These are phyloP conservation scores for Sarcophaga variegata DNA, from an alignment of 2,888 invertebrate genomes.

Conservation along the genomic window DNA sequence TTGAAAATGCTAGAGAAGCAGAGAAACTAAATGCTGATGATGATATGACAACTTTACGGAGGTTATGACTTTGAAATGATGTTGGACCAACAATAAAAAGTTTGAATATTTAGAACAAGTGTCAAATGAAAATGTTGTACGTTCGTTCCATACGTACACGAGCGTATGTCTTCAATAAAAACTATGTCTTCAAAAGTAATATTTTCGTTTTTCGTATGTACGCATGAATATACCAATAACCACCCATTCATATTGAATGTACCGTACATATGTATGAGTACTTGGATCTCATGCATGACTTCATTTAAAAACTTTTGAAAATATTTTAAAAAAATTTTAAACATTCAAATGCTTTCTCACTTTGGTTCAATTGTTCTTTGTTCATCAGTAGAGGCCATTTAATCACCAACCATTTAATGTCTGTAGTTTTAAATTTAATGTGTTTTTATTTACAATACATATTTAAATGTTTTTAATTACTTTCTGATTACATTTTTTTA, in stretches of 20 bases:
- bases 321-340: conserved; percentile 51
- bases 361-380: conserved; percentile 5
- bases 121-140: conserved; percentile 41
- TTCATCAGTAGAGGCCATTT: neutral
- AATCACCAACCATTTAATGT: conserved; percentile 45
- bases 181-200: conserved; percentile 24
- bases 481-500: neutral
- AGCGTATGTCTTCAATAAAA: neutral
- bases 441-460: conserved; percentile 2
- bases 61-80: conserved; percentile 29
- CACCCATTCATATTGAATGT: neutral
- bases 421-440: conserved; percentile 33
- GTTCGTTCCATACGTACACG: neutral
- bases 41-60: conserved; percentile 12
- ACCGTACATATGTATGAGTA: neutral
- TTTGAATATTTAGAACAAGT: conserved; percentile 32
- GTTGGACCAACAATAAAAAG: conserved; percentile 12
- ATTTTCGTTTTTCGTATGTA: neutral
- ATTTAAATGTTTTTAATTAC: neutral
- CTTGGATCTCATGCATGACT: conserved; percentile 24
- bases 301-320: conserved; percentile 46
- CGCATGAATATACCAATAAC: conserved; percentile 1
- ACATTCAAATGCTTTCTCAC: conserved; percentile 16
- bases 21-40: conserved; percentile 9
- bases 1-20: neutral